Evolutionary conservation across 1,140 invertebrate genomes (phyloP).

Genomic region (Panulirus ornatus): DNA sequence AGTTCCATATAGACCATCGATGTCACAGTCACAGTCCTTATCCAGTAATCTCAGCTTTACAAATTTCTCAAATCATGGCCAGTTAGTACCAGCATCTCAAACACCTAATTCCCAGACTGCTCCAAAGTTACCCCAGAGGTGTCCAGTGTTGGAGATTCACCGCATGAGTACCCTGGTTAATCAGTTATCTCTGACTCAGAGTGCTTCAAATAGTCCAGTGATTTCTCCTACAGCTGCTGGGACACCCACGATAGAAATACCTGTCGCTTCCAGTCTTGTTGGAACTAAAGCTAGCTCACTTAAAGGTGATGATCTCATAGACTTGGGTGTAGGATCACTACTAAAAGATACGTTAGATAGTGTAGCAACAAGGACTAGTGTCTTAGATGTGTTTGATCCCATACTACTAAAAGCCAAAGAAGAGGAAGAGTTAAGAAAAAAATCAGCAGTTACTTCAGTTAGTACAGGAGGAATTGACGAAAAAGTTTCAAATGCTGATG

Average conservation of each 20-base stretch:
- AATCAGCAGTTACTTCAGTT: neutral
- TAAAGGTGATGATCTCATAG: slow-evolving; percentile 67
- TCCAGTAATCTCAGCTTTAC: slow-evolving; percentile 10
- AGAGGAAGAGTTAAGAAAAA: slow-evolving; percentile 44
- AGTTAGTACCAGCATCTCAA: slow-evolving; percentile 43
- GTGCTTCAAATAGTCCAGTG: slow-evolving; percentile 43
- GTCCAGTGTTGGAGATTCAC: slow-evolving; percentile 57
- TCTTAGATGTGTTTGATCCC: slow-evolving; percentile 75
- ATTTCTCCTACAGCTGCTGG: slow-evolving; percentile 10
- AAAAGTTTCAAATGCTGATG: slow-evolving; percentile 13
- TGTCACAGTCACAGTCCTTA: slow-evolving; percentile 11
- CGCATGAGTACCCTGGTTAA: slow-evolving; percentile 46
- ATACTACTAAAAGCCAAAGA: slow-evolving; percentile 68
- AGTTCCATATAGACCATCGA: slow-evolving; percentile 40
- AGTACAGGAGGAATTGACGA: slow-evolving; percentile 2
- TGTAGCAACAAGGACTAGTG: slow-evolving; percentile 49
- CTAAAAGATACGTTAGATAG: slow-evolving; percentile 22
- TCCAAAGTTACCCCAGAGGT: slow-evolving; percentile 50
- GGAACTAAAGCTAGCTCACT: slow-evolving; percentile 41
- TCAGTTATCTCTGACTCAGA: slow-evolving; percentile 51
- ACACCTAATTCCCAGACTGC: slow-evolving; percentile 22
- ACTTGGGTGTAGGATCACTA: slow-evolving; percentile 42
- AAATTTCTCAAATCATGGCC: slow-evolving; percentile 23
- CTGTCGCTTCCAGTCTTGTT: slow-evolving; percentile 7
- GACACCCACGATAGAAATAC: slow-evolving; percentile 2